A percentile compares a stretch with the other conserved stretches of the same genome.
Evolutionary conservation across 2,888 invertebrate species (phyloP).

Genomic region (Xestobium rufovillosum): DNA sequence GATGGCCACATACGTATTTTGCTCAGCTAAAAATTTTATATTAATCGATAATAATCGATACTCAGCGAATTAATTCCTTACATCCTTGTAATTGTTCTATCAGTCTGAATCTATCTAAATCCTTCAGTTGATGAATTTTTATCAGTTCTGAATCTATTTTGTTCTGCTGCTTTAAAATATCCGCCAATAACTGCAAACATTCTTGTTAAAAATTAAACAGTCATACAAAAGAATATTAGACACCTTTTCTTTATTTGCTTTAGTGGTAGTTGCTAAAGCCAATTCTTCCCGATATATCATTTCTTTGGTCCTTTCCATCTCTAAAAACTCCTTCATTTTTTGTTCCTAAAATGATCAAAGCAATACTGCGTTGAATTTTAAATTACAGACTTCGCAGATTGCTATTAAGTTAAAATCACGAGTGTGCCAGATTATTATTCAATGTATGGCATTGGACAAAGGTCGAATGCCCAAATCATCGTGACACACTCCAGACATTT

Average conservation of each 20-base stretch:
- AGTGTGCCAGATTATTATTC: too few relatives aligned
- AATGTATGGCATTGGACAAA: too few relatives aligned
- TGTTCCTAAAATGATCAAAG: slow-evolving; percentile 45
- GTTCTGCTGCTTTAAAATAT: slow-evolving; percentile 55
- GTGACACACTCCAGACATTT: too few relatives aligned
- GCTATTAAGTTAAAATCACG: too few relatives aligned
- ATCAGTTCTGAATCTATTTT: slow-evolving; percentile 59
- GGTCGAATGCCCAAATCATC: too few relatives aligned
- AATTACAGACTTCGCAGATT: too few relatives aligned
- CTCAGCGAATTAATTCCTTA: slow-evolving; percentile 24
- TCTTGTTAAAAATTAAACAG: slow-evolving; percentile 10
- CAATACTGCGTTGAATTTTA: too few relatives aligned
- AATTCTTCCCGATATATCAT: slow-evolving; percentile 57
- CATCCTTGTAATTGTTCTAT: slow-evolving; percentile 54
- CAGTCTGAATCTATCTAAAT: slow-evolving; percentile 53
- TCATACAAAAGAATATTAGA: slow-evolving; percentile 8
- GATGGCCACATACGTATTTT: slow-evolving; percentile 58
- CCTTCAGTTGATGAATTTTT: slow-evolving; percentile 60
- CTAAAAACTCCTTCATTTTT: slow-evolving; percentile 47
- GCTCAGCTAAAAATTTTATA: slow-evolving; percentile 51
- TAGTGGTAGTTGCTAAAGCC: slow-evolving; percentile 55
- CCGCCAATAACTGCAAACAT: slow-evolving; percentile 44
- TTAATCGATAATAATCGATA: slow-evolving; percentile 5
- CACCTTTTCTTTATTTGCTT: slow-evolving; percentile 54
- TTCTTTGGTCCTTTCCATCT: slow-evolving; percentile 57